Base-by-base conservation (phyloP, 2,797 vertebrate genomes). In the Sternotherus odoratus region DNA sequence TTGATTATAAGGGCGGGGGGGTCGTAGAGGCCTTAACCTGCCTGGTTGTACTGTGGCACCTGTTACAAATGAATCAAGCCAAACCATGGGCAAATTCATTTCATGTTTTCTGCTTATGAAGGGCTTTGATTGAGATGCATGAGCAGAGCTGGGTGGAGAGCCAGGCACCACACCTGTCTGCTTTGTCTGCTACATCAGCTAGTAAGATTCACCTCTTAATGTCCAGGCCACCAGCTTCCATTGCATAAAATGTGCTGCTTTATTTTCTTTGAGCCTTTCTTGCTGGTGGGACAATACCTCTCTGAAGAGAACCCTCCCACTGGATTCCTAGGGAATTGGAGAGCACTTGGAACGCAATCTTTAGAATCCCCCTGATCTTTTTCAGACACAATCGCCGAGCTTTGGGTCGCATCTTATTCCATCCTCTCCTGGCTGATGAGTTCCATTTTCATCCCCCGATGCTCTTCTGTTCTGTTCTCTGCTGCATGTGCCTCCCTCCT, bases 381-480 rank as follows among this genome's bases (percentile, higher is more conserved):
- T 74, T 16, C 3, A 12, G 54, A 46, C 82, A 77, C 72, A 80
- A 30, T 51, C 74, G 3, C 79, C 80, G 95, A 95, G 95, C 50
- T 5, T 2, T 77, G 83, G 50, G 9, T 69, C 66, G 19, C 23
- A n/a, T 24, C 36, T 69, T 83, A 87, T 94, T 94, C 66, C 74
- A 75, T 94, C 94, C 89, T 93, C 39, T 46, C 36, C 83, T 94
- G 89, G 23, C 91, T 87, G 39, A 10, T 80, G 53, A 88, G 75
- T 63, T 30, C 43, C 12, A 5, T 48, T 48, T 46, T 23, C 36
- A 74, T 28, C 8, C 60, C 60, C 5, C 36, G 36, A 16, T 7
- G 10, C 36, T 82, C 1, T 74, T 43, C 39, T 84, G n/a, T 60
- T 79, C 3, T 30, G 56, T 66, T 88, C n/a, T 36, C 89, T 85